These are phyloP conservation scores for Dione juno DNA, from an alignment of 2,888 invertebrate species.

Conservation along the genomic window DNA sequence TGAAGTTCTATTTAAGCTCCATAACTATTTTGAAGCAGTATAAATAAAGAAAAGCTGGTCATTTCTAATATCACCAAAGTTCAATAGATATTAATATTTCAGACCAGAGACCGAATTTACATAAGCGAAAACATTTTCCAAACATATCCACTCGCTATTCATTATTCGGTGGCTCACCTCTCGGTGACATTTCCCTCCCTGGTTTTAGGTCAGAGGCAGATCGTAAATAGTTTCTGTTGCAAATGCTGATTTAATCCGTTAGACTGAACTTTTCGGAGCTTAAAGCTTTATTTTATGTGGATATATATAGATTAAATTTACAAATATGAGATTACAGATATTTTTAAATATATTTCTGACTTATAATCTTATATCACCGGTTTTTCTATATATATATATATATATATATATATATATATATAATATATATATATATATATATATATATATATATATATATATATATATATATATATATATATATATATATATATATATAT, in stretches of 20 bases:
- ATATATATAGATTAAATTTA: background rate
- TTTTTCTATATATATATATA: too few relatives aligned
- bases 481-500: too few relatives aligned
- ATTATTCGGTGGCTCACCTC: constrained; percentile 48
- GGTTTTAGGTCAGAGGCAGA: constrained; percentile 56
- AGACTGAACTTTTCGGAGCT: constrained; percentile 50
- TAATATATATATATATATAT: too few relatives aligned
- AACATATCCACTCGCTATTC: constrained; percentile 9
- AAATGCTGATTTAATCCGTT: constrained; percentile 21
- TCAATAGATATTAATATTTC: background rate
- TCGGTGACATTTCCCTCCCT: constrained; percentile 59
- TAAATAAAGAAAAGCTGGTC: too few relatives aligned
- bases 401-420: too few relatives aligned
- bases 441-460: too few relatives aligned
- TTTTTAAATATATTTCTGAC: background rate
- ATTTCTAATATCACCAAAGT: background rate
- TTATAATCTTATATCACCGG: too few relatives aligned
- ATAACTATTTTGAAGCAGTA: too few relatives aligned
- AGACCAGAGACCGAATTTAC: background rate
- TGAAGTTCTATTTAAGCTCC: too few relatives aligned
- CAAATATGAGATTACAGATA: background rate
- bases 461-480: too few relatives aligned
- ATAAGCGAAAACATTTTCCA: background rate
- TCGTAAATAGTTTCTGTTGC: constrained; percentile 26
- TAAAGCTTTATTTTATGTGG: constrained; percentile 52